phyloP scores from a whole-genome alignment of 2,113 vertebrate species.

The Esox niger region DNA sequence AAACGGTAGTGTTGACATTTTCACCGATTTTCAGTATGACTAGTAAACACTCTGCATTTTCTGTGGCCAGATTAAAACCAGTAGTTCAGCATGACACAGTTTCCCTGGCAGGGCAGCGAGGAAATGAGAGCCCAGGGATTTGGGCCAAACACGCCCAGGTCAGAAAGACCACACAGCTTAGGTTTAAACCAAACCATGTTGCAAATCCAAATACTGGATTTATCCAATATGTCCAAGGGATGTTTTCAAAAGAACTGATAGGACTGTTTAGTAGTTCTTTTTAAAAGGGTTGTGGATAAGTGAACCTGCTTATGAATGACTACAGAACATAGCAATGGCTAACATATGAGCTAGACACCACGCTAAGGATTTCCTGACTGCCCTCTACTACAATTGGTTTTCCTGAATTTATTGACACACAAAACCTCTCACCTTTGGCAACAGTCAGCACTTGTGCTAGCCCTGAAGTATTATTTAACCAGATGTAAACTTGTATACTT shows the following conservation, averaged over 20 bases:
- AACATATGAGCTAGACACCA: not conserved
- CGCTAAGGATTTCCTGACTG: not conserved
- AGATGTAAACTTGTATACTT: too few relatives aligned
- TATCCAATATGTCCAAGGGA: too few relatives aligned
- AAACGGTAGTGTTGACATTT: not conserved
- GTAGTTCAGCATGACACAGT: not conserved
- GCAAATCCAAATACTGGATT: too few relatives aligned
- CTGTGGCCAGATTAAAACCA: not conserved
- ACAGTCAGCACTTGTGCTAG: too few relatives aligned
- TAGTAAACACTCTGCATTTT: not conserved
- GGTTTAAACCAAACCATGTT: too few relatives aligned
- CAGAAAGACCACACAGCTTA: not conserved
- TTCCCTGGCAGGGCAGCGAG: too few relatives aligned
- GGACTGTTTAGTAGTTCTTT: not conserved
- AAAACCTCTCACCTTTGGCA: too few relatives aligned
- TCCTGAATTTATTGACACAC: not conserved
- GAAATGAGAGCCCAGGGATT: not conserved
- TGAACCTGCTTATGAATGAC: not conserved
- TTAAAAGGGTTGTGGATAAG: not conserved
- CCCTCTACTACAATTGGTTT: constrained; percentile 1
- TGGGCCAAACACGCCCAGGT: not conserved
- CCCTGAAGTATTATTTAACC: too few relatives aligned
- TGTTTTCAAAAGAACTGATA: not conserved
- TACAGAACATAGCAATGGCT: not conserved
- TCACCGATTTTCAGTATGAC: not conserved